Conservation (phyloP, 2,797 vertebrate species). For the Poecilia wingei region DNA sequence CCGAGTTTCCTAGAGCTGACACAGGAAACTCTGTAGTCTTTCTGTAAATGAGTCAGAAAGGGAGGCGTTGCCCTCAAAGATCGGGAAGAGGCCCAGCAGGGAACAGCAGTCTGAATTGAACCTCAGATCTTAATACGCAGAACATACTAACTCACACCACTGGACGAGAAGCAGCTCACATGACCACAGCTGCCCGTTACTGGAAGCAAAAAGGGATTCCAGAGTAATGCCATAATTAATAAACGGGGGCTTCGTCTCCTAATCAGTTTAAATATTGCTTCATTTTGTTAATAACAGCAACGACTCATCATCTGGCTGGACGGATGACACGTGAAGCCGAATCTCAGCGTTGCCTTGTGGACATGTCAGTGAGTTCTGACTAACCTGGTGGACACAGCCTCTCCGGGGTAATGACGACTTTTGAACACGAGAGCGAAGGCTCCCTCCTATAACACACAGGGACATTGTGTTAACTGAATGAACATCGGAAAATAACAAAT, state of each 20-base stretch:
- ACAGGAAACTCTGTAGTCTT: slow-evolving; percentile 56
- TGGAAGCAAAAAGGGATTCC: background rate
- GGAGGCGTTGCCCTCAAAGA: slow-evolving; percentile 29
- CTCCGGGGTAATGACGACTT: slow-evolving; percentile 91
- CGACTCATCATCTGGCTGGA: slow-evolving; percentile 52
- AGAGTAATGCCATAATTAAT: slow-evolving; percentile 17
- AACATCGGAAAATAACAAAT: slow-evolving; percentile 15
- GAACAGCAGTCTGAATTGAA: slow-evolving; percentile 36
- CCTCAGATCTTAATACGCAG: slow-evolving; percentile 41
- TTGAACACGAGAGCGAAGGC: slow-evolving; percentile 96
- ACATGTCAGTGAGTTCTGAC: slow-evolving; percentile 46
- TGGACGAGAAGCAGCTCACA: slow-evolving; percentile 1
- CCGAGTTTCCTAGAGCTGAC: slow-evolving; percentile 34
- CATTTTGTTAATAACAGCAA: slow-evolving; percentile 18
- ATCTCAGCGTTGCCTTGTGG: slow-evolving; percentile 4
- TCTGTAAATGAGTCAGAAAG: slow-evolving; percentile 65
- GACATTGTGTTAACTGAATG: slow-evolving; percentile 29
- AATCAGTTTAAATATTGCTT: slow-evolving; percentile 45
- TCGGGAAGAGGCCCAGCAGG: slow-evolving; percentile 49
- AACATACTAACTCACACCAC: slow-evolving; percentile 19
- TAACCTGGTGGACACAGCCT: slow-evolving; percentile 93
- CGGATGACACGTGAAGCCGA: slow-evolving; percentile 15
- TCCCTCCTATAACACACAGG: slow-evolving; percentile 85
- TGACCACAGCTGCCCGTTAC: background rate
- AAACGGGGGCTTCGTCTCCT: slow-evolving; percentile 5